These are phyloP conservation scores for Mimachlamys varia DNA, from an alignment of 2,888 invertebrate species.

Conservation along the genomic window DNA sequence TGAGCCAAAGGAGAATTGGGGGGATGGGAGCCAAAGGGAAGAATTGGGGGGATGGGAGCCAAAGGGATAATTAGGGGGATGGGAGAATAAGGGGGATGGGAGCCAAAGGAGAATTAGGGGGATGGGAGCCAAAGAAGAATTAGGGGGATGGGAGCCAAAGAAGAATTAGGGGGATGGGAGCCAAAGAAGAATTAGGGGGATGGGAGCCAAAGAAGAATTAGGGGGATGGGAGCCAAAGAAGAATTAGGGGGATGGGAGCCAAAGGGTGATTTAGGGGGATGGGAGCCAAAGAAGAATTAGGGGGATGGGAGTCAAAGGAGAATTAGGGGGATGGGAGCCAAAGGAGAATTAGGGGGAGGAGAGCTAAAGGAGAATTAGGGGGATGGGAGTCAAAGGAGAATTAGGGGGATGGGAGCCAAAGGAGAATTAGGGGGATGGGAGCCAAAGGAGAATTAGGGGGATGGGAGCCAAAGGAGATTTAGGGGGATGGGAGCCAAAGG, in stretches of 20 bases:
- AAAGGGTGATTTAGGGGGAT: background rate
- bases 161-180: background rate
- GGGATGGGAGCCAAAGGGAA: background rate
- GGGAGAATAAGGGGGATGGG: background rate
- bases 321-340: background rate
- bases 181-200: background rate
- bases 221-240: background rate
- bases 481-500: background rate
- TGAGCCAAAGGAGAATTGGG: background rate
- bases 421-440: background rate
- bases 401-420: background rate
- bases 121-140: too few relatives aligned
- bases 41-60: background rate
- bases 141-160: background rate
- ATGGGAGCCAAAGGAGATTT: background rate
- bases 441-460: too few relatives aligned
- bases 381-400: background rate
- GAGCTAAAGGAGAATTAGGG: too few relatives aligned
- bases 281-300: too few relatives aligned
- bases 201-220: too few relatives aligned
- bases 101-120: background rate
- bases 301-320: background rate
- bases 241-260: background rate
- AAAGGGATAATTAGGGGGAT: too few relatives aligned
- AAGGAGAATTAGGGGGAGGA: background rate